These are phyloP conservation scores for Cryptotermes secundus DNA, from an alignment of 1,140 invertebrate genomes.

Conservation along the genomic window DNA sequence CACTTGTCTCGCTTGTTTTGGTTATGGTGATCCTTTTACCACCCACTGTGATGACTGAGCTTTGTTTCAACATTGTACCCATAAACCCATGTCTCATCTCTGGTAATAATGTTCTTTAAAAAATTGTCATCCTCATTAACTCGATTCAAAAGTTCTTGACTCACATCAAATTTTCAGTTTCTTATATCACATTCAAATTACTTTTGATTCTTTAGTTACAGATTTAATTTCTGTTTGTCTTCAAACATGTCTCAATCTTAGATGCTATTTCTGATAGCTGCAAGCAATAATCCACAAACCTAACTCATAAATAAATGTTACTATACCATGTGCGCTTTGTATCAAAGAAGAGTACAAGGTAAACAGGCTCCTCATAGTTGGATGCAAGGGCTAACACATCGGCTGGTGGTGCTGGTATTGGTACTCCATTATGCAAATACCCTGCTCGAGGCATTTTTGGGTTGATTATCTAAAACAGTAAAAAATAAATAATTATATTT, in stretches of 20 bases:
- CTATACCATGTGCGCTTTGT: conserved; percentile 87
- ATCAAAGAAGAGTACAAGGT: conserved; percentile 93
- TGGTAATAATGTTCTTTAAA: too few species aligned
- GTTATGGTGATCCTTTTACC: too few species aligned
- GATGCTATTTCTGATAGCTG: too few species aligned
- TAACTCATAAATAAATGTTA: conserved; percentile 33
- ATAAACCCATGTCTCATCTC: too few species aligned
- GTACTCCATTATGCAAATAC: conserved; percentile 89
- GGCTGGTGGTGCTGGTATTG: conserved; percentile 87
- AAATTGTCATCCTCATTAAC: too few species aligned
- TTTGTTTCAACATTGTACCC: too few species aligned
- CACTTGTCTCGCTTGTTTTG: too few species aligned
- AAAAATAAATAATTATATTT: too few species aligned
- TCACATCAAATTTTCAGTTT: too few species aligned
- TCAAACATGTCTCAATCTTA: neutral
- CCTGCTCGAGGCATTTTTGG: conserved; percentile 87
- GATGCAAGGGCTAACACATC: conserved; percentile 83
- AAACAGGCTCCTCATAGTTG: conserved; percentile 78
- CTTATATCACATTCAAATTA: too few species aligned
- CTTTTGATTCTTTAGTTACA: neutral
- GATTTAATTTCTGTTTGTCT: neutral
- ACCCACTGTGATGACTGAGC: too few species aligned
- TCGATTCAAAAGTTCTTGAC: too few species aligned
- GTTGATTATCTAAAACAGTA: conserved; percentile 73
- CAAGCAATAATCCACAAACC: neutral